Conservation (phyloP, 2,797 vertebrate species). For the Malurus leucopterus region DNA sequence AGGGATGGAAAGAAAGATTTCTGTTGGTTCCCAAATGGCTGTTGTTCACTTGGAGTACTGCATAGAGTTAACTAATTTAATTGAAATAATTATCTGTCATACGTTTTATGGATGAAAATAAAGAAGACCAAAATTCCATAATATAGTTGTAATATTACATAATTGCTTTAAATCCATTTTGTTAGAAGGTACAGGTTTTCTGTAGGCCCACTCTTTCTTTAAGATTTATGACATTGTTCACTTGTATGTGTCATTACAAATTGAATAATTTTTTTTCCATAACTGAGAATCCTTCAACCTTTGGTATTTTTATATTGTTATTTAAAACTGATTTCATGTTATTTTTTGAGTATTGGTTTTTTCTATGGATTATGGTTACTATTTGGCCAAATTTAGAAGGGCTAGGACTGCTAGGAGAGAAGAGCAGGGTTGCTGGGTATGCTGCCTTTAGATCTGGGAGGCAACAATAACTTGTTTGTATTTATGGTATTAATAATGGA, state of each 20-base stretch:
- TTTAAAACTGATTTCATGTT: neutral
- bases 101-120: neutral
- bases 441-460: neutral
- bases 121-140: neutral
- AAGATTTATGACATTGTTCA: neutral
- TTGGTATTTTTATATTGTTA: neutral
- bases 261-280: fast-evolving
- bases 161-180: neutral
- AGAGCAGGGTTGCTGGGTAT: neutral
- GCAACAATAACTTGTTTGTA: neutral
- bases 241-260: neutral
- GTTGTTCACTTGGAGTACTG: neutral
- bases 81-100: neutral
- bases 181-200: neutral
- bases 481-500: neutral
- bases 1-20: neutral
- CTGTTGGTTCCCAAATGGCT: neutral
- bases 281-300: neutral
- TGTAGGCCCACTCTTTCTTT: neutral
- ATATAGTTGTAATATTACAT: neutral
- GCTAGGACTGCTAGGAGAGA: neutral
- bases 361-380: neutral
- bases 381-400: neutral
- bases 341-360: neutral
- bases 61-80: neutral